These are phyloP conservation scores for Tangara arthus DNA, from an alignment of 2,797 vertebrate species.

Conservation along the genomic window DNA sequence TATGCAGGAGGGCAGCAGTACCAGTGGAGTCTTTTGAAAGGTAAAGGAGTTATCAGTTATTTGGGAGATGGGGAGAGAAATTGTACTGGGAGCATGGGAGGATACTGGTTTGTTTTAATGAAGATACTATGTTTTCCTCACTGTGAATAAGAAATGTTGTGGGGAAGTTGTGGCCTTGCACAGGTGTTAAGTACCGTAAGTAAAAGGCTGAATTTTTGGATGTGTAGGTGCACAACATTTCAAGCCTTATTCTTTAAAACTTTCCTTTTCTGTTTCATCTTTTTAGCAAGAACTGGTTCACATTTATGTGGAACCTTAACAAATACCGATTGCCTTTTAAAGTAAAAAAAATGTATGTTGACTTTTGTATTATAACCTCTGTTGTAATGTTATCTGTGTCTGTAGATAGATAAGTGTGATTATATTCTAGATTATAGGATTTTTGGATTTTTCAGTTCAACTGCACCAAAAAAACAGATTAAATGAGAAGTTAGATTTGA, in stretches of 20 bases:
- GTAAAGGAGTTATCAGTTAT: background rate
- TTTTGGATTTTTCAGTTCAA: background rate
- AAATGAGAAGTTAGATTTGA: background rate
- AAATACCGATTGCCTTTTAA: background rate
- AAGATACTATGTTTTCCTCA: background rate
- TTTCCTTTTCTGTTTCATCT: background rate
- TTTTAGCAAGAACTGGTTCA: background rate
- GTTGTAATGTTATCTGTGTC: background rate
- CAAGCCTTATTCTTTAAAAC: slow-evolving; percentile 11
- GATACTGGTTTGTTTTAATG: background rate
- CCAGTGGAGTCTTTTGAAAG: background rate
- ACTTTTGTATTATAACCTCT: background rate
- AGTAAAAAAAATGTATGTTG: background rate
- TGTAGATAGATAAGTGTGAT: background rate
- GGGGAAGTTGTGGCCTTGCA: background rate
- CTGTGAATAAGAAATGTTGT: background rate
- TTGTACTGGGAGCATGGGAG: background rate
- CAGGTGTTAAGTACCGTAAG: background rate
- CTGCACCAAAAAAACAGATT: background rate
- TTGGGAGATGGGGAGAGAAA: background rate
- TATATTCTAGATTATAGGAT: background rate
- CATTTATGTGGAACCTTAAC: background rate
- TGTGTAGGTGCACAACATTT: background rate
- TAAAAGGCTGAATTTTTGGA: background rate
- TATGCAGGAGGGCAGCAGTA: background rate